These are phyloP conservation scores for Hedychridium roseum DNA, from an alignment of 2,888 invertebrate genomes.

Conservation along the genomic window DNA sequence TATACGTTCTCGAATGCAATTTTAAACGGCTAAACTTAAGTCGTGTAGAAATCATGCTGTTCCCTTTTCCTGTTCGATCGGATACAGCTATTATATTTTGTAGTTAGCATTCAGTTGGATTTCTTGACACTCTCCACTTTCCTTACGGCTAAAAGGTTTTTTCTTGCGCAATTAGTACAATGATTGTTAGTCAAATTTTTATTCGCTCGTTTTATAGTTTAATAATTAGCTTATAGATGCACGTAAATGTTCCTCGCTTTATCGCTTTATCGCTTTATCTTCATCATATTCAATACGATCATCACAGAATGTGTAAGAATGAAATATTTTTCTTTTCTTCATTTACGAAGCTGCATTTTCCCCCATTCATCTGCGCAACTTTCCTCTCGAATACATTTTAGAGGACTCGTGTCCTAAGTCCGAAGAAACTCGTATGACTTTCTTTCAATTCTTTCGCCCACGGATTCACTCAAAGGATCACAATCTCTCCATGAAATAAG, in stretches of 20 bases:
- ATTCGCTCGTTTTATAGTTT: constrained; percentile 44
- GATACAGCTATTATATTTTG: no score
- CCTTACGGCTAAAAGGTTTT: constrained; percentile 32
- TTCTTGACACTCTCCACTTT: constrained; percentile 12
- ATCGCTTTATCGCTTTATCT: constrained; percentile 6
- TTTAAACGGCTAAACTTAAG: constrained; percentile 52
- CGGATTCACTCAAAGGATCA: constrained; percentile 10
- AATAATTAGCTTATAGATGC: constrained; percentile 48
- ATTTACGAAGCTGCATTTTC: constrained; percentile 12
- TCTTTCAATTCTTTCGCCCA: constrained; percentile 18
- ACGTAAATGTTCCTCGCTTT: constrained; percentile 46
- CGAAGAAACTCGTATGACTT: constrained; percentile 46
- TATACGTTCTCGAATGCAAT: constrained; percentile 55
- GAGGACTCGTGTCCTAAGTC: no score
- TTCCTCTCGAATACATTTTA: no score
- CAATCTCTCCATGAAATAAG: no score
- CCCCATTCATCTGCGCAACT: constrained; percentile 6
- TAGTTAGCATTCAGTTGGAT: no score
- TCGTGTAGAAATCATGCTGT: constrained; percentile 51
- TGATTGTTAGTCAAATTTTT: constrained; percentile 47
- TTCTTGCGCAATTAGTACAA: constrained; percentile 47
- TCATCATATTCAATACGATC: constrained; percentile 53
- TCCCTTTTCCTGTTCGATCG: constrained; percentile 22
- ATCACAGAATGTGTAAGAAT: constrained; percentile 62
- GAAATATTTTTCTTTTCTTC: constrained; percentile 48